These are phyloP conservation scores for Microcebus jonahi DNA, from an alignment of 2,113 vertebrate species.

Conservation along the genomic window DNA sequence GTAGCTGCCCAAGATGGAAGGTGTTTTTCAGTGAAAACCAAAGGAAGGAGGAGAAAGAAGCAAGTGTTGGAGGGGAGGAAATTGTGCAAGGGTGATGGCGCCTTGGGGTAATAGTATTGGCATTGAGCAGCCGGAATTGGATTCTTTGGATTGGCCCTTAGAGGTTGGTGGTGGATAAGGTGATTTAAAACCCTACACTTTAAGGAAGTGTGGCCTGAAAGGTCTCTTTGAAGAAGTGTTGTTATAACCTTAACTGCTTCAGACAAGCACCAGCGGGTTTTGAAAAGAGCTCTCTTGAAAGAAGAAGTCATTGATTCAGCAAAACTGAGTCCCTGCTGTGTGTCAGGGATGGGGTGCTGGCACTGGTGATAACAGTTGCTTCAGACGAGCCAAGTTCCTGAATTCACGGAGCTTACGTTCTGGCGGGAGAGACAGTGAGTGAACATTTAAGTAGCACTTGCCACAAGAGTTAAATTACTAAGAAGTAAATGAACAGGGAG, in stretches of 20 bases:
- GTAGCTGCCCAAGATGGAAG: not conserved
- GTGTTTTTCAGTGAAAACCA: not conserved
- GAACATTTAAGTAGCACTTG: not conserved
- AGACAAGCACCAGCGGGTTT: not conserved
- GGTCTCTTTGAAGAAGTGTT: not conserved
- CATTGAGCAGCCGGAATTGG: not conserved
- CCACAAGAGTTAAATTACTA: not conserved
- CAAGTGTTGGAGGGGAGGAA: not conserved
- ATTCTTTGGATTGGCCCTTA: not conserved
- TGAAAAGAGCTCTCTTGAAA: not conserved
- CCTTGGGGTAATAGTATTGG: not conserved
- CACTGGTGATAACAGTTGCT: not conserved
- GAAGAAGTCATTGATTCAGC: conserved; percentile 3
- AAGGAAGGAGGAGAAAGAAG: not conserved
- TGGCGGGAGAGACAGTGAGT: not conserved
- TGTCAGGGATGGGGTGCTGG: not conserved
- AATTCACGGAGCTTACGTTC: not conserved
- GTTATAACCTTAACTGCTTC: not conserved
- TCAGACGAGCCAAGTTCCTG: not conserved
- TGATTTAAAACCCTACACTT: not conserved
- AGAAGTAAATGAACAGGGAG: not conserved
- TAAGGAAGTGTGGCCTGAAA: not conserved
- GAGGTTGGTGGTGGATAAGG: not conserved
- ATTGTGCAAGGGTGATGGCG: not conserved
- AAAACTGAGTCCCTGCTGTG: not conserved